Evolutionary conservation across 2,888 invertebrate genomes (phyloP), one percentile per base, ranked within the genome.

Genomic region (Xanthorhoe designata): DNA sequence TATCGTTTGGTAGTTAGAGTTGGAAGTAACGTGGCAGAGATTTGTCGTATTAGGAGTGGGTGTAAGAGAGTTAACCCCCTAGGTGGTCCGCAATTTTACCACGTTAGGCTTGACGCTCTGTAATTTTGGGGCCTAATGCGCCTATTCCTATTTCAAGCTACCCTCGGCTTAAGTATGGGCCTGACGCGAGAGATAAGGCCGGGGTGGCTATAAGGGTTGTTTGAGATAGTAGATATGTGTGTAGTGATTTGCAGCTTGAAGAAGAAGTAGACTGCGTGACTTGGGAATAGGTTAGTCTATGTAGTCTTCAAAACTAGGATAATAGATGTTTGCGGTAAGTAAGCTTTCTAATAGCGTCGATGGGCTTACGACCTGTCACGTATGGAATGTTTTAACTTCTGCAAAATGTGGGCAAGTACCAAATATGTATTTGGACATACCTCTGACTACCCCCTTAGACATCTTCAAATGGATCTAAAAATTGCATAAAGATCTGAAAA

Each of bases 61-160:
- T 83, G 89, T 81, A 75, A 83, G 86, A 84, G 84, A 85, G 85
- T 86, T 84, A 24, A 78, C 86, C 87, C 90, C 90, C 90, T 87
- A 90, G 92, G 92, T 92, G 90, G 91, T 87, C 86, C 87, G 89
- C 88, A 88, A 84, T 91, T 90, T 91, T 83, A 92, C 92, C 92
- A 91, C 90, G 91, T 92, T 91, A 91, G 92, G 88, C 89, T 84
- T 88, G 92, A 91, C 92, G 92, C 91, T 90, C 91, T 91, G 92
- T 92, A 92, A 92, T 92, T 92, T 91, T 87, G 91, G 88, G 82
- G 87, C 89, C 91, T 93, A 92, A 93, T 93, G 92, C 92, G 91
- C 89, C 93, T 91, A 92, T 92, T 91, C 91, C 92, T 92, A 92
- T 92, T 92, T 92, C 87, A 88, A 91, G 87, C 83, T 86, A 89